Conservation (phyloP, 2,888 invertebrate genomes). For the Arctia plantaginis region DNA sequence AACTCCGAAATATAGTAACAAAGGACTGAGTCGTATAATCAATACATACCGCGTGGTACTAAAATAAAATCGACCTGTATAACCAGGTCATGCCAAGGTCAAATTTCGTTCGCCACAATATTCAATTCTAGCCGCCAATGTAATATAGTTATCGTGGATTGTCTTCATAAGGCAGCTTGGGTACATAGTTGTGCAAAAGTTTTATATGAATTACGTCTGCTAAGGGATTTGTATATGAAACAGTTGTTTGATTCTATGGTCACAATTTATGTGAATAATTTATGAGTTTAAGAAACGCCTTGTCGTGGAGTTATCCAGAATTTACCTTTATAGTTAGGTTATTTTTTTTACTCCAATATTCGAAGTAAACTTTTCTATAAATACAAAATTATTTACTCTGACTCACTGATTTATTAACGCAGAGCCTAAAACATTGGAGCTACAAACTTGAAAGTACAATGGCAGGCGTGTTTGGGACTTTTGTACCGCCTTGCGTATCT, state of each 20-base stretch:
- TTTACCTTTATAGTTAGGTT: not conserved
- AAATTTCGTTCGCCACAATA: conserved; percentile 37
- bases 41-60: conserved; percentile 40
- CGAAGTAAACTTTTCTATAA: no score
- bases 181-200: not conserved
- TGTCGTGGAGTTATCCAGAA: not conserved
- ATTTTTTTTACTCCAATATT: no score
- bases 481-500: no score
- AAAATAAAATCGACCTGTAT: conserved; percentile 56
- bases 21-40: conserved; percentile 36
- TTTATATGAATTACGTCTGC: not conserved
- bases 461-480: no score
- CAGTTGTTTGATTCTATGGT: not conserved
- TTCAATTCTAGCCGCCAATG: conserved; percentile 27
- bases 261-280: not conserved
- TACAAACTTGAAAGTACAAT: no score
- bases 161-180: conserved; percentile 4
- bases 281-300: not conserved
- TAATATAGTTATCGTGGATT: conserved; percentile 34
- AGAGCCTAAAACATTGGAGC: no score
- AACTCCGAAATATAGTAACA: conserved; percentile 13
- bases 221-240: not conserved
- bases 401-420: no score
- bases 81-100: conserved; percentile 52
- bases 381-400: no score